Base-by-base conservation (phyloP, 2,888 invertebrate genomes). In the Cylloceria caligata region DNA sequence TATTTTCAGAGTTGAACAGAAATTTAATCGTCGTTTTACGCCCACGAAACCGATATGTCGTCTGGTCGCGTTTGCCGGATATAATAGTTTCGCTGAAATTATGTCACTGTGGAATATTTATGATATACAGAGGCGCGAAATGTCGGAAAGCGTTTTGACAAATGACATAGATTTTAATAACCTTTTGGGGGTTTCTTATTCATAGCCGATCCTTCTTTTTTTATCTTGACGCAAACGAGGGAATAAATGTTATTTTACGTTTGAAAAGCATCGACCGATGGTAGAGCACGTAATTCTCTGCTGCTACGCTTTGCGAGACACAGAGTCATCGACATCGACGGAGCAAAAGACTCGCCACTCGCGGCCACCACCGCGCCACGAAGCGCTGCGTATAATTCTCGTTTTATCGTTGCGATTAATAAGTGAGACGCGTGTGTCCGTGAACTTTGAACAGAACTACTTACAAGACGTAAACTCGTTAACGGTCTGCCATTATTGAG, bases 1-100 rank as follows among this genome's bases (percentile, higher is more conserved):
- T 64, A 74, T 81, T 75, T 75, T 82, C 65, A 75, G 74, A 9
- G 11, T 64, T 69, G 27, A 65, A 49, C 65, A 45, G 16, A 62
- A 79, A 62, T 62, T 55, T 24, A 39, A 39, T 49, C 16, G 62
- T 9, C 67, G 36, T 67, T 60, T n/a, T 52, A 57, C 57, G 60
- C 36, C 52, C 52, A 52, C 52, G 24, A 24, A 45, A 16, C n/a
- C 45, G 45, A 45, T 45, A n/a, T 45, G 13, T 45, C 42, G 42
- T 45, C 42, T n/a, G n/a, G 42, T 45, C 30, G 5, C 39, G 7
- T 2, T 39, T 39, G 39, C 39, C 39, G 39, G 39, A 39, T 5
- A 39, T 39, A 2, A 39, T 39, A 11, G 39, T 39, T 2, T 39
- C 39, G 39, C 39, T 39, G 30, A 39, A 39, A 39, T 39, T 39